Percentiles rank a stretch among this genome's conserved stretches.
phyloP scores from a whole-genome alignment of 2,888 invertebrate genomes.

The Osmoderma eremita region DNA sequence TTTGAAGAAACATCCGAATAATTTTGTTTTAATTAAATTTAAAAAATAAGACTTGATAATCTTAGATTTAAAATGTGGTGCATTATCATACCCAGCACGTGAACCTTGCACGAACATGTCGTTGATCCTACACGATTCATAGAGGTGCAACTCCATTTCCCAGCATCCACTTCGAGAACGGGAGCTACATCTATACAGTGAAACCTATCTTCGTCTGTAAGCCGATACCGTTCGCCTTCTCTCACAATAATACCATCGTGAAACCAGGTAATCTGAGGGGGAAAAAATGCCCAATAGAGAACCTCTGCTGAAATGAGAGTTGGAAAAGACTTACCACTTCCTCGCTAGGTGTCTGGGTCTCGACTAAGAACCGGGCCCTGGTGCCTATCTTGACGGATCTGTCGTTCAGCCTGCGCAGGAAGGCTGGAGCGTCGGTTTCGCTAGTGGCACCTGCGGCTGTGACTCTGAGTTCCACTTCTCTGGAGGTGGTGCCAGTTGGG shows the following conservation, averaged over 20 bases:
- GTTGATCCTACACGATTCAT: slow-evolving; percentile 80
- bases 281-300: slow-evolving; percentile 5
- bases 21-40: too few species aligned
- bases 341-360: slow-evolving; percentile 79
- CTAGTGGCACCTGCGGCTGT: slow-evolving; percentile 64
- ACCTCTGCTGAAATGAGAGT: too few species aligned
- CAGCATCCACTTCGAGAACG: slow-evolving; percentile 83
- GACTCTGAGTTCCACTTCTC: slow-evolving; percentile 68
- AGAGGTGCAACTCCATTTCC: slow-evolving; percentile 86
- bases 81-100: slow-evolving; percentile 72
- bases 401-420: slow-evolving; percentile 85
- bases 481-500: slow-evolving; percentile 67
- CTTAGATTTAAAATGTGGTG: too few species aligned
- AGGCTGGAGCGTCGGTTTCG: slow-evolving; percentile 80
- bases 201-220: slow-evolving; percentile 86
- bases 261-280: slow-evolving; percentile 84
- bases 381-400: slow-evolving; percentile 91
- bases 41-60: too few species aligned
- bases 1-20: too few species aligned
- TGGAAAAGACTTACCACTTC: slow-evolving; percentile 82
- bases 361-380: slow-evolving; percentile 84
- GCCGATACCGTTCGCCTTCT: slow-evolving; percentile 78
- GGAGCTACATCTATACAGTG: slow-evolving; percentile 86
- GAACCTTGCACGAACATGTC: slow-evolving; percentile 79
- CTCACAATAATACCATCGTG: slow-evolving; percentile 81